phyloP scores from a whole-genome alignment of 2,797 vertebrate genomes.

The Chromobotia macracanthus region DNA sequence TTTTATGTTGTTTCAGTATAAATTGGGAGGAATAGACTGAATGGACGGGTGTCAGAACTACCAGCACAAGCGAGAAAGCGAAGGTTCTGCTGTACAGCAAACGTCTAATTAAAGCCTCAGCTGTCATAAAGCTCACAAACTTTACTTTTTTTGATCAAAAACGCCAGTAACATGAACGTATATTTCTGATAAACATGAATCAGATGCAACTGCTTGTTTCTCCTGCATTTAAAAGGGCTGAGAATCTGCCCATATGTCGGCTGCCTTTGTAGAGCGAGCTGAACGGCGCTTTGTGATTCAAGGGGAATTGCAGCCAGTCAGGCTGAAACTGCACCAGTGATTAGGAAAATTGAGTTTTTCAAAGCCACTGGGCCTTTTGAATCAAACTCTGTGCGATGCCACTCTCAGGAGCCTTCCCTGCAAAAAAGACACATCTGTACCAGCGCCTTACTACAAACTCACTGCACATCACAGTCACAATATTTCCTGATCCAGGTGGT shows the following conservation, averaged over 20 bases:
- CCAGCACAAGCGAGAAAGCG: not conserved
- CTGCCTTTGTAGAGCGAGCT: constrained; percentile 38
- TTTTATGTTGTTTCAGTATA: constrained; percentile 43
- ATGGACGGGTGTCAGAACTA: constrained; percentile 14
- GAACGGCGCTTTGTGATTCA: constrained; percentile 51
- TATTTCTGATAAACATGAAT: constrained; percentile 49
- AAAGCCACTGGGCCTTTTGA: constrained; percentile 58
- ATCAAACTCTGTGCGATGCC: constrained; percentile 43
- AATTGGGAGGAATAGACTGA: constrained; percentile 23
- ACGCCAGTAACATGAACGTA: constrained; percentile 26
- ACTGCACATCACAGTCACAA: too few species aligned
- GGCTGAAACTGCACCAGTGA: constrained; percentile 62
- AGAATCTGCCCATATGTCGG: constrained; percentile 32
- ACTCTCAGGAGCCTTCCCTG: constrained; percentile 45
- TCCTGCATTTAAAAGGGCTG: constrained; percentile 10
- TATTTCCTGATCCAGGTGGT: constrained; percentile 36
- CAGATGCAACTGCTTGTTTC: constrained; percentile 19
- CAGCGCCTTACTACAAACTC: not conserved
- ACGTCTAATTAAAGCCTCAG: constrained; percentile 48
- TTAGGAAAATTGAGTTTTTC: constrained; percentile 64
- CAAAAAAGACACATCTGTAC: constrained; percentile 13
- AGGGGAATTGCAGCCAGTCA: constrained; percentile 49
- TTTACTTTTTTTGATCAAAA: constrained; percentile 46
- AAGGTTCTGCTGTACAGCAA: constrained; percentile 11
- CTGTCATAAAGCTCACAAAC: constrained; percentile 43